A percentile compares a stretch with the other conserved stretches of the same genome.
These are phyloP conservation scores for Sicus ferrugineus DNA, from an alignment of 2,888 invertebrate genomes.

Conservation along the genomic window DNA sequence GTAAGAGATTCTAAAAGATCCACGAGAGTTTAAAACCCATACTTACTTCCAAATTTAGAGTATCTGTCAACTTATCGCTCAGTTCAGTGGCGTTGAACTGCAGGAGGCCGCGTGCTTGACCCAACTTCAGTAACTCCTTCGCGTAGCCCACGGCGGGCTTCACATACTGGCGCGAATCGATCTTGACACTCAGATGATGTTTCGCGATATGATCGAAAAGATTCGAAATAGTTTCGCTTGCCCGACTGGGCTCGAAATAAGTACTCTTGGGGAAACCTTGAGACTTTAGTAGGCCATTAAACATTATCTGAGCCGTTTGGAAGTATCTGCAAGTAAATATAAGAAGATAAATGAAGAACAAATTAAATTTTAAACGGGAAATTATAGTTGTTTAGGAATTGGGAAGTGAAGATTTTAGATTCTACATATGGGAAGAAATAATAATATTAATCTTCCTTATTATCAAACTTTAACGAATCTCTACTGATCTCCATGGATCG, in stretches of 20 bases:
- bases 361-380: too few species aligned
- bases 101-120: slow-evolving; percentile 74
- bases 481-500: too few species aligned
- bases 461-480: too few species aligned
- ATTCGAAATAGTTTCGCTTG: slow-evolving; percentile 76
- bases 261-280: slow-evolving; percentile 78
- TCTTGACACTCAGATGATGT: slow-evolving; percentile 74
- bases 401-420: too few species aligned
- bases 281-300: slow-evolving; percentile 78
- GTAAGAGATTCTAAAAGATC: neutral
- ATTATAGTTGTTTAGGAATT: too few species aligned
- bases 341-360: neutral
- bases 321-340: slow-evolving; percentile 69
- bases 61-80: slow-evolving; percentile 79
- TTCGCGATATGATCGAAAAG: slow-evolving; percentile 75
- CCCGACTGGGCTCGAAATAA: slow-evolving; percentile 73
- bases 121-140: slow-evolving; percentile 76
- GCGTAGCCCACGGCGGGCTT: slow-evolving; percentile 78
- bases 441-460: too few species aligned
- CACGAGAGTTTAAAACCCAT: neutral
- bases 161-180: slow-evolving; percentile 78
- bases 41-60: slow-evolving; percentile 76
- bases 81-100: slow-evolving; percentile 76
- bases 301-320: slow-evolving; percentile 73
- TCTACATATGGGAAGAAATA: too few species aligned